Evolutionary conservation across 2,888 invertebrate species (phyloP).

Genomic region (Steinernema carpocapsae): DNA sequence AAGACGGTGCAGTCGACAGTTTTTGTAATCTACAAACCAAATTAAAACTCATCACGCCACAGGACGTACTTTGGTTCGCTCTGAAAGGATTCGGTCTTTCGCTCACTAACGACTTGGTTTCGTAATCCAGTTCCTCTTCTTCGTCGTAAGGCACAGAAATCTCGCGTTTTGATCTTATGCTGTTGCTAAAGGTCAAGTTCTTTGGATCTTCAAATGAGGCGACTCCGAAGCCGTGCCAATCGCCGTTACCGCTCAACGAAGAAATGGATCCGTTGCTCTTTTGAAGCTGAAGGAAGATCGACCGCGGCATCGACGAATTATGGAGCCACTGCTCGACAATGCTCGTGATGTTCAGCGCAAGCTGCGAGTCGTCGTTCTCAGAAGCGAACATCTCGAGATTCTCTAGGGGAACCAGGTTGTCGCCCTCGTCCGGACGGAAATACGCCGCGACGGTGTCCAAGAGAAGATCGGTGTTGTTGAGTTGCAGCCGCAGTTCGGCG

Average conservation of each 20-base stretch:
- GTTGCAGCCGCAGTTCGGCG: slow-evolving; percentile 22
- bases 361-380: not conserved
- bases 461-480: slow-evolving; percentile 19
- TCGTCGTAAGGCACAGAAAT: not conserved
- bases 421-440: slow-evolving; percentile 6
- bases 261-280: not conserved
- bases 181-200: not conserved
- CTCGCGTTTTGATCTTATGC: not conserved
- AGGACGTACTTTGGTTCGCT: slow-evolving; percentile 1
- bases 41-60: not conserved
- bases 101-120: not conserved
- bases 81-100: slow-evolving; percentile 21
- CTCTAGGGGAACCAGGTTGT: not conserved
- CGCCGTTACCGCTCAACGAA: not conserved
- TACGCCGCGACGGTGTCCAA: not conserved
- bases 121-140: not conserved
- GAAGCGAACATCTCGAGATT: not conserved
- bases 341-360: slow-evolving; percentile 23
- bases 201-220: slow-evolving; percentile 22
- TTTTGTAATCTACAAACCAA: slow-evolving; percentile 3
- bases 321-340: slow-evolving; percentile 17
- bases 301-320: slow-evolving; percentile 13
- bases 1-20: slow-evolving; percentile 70
- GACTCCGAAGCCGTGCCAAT: slow-evolving; percentile 31
- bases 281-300: slow-evolving; percentile 14